A percentile compares a stretch with the other conserved stretches of the same genome.
Conservation (phyloP, 2,888 invertebrate species). For the Drosophila anomalata region DNA sequence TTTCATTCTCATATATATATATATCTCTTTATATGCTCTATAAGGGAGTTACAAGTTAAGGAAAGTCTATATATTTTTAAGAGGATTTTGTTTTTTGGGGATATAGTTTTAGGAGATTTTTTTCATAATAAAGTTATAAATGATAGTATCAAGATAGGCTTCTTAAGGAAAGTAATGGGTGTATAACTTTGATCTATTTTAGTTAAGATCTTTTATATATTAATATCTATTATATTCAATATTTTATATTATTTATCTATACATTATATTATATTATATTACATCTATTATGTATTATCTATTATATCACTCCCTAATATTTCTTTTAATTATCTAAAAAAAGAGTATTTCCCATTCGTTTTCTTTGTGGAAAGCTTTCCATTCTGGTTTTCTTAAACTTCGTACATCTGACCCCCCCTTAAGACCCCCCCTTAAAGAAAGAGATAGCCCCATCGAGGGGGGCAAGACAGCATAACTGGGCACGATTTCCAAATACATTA, state of each 20-base stretch:
- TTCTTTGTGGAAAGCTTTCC: slow-evolving; percentile 45
- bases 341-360: not conserved
- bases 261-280: not conserved
- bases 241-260: too few relatives aligned
- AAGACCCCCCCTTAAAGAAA: slow-evolving; percentile 22
- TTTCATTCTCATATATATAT: slow-evolving; percentile 55
- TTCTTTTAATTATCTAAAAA: not conserved
- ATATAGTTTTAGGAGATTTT: not conserved
- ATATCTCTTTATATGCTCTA: not conserved
- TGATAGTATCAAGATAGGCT: too few relatives aligned
- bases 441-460: not conserved
- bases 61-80: not conserved
- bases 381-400: slow-evolving; percentile 62
- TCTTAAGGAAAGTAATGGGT: too few relatives aligned
- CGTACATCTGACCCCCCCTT: slow-evolving; percentile 1
- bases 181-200: too few relatives aligned
- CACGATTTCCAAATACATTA: slow-evolving; percentile 81
- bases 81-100: not conserved
- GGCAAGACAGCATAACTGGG: slow-evolving; percentile 30
- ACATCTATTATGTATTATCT: not conserved
- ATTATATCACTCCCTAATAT: not conserved
- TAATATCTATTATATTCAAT: too few relatives aligned
- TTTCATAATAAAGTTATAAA: too few relatives aligned
- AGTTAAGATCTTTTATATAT: too few relatives aligned
- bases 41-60: not conserved